phyloP scores from a whole-genome alignment of 2,797 vertebrate genomes.

The Pogonophryne albipinna region DNA sequence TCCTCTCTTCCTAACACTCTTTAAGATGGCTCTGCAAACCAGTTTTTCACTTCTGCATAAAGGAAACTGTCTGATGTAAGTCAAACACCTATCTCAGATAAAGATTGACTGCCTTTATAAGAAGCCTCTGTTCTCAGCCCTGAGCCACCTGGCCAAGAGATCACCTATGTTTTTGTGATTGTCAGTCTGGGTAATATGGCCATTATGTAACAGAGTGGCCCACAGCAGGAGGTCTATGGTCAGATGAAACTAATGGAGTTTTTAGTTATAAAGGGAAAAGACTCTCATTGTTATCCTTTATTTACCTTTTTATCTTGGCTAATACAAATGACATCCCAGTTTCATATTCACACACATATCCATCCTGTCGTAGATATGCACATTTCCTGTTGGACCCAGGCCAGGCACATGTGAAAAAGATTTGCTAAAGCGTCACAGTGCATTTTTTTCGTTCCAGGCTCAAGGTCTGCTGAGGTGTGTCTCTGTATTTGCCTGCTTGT shows the following conservation, averaged over 20 bases:
- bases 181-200: conserved; percentile 20
- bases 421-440: conserved; percentile 36
- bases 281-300: background rate
- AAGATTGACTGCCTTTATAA: conserved; percentile 25
- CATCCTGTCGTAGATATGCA: conserved; percentile 22
- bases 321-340: background rate
- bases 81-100: conserved; percentile 5
- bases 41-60: conserved; percentile 11
- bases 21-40: conserved; percentile 24
- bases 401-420: conserved; percentile 24
- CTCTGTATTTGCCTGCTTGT: conserved; percentile 54
- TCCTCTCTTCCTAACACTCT: conserved; percentile 2
- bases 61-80: conserved; percentile 5
- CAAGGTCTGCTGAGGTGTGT: conserved; percentile 63
- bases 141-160: conserved; percentile 31
- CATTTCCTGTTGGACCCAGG: conserved; percentile 9
- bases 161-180: conserved; percentile 40
- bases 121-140: conserved; percentile 19
- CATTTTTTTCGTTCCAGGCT: conserved; percentile 26
- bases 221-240: conserved; percentile 31
- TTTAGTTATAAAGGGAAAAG: background rate
- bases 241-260: conserved; percentile 26
- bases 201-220: conserved; percentile 47
- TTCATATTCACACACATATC: conserved; percentile 42
- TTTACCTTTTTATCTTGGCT: conserved; percentile 6